These are phyloP conservation scores for Xestia c-nigrum DNA, from an alignment of 2,888 invertebrate genomes.

Conservation along the genomic window DNA sequence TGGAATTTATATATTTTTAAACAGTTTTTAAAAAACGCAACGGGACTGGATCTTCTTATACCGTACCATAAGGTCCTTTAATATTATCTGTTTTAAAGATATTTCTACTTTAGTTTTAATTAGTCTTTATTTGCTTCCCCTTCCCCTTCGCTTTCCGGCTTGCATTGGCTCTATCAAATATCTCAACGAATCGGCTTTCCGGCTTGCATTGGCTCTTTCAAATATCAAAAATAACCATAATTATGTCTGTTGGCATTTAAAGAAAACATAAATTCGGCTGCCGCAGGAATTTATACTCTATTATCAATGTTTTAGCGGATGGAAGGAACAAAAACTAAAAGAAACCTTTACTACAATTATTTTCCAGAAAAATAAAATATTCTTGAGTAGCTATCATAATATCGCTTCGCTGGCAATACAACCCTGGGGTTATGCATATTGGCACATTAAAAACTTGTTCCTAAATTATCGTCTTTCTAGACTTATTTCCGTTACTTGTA, in stretches of 20 bases:
- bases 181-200: background rate
- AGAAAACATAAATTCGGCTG: background rate
- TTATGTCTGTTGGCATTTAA: background rate
- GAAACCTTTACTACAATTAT: background rate
- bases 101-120: background rate
- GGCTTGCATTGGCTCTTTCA: background rate
- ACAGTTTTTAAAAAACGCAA: background rate
- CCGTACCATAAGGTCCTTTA: no score
- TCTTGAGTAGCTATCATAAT: background rate
- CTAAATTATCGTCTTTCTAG: conserved; percentile 43
- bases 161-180: background rate
- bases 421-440: conserved; percentile 9
- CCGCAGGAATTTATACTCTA: background rate
- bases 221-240: background rate
- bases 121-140: background rate
- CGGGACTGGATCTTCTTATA: no score
- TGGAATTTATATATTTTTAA: background rate
- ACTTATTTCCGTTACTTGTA: conserved; percentile 47
- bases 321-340: background rate
- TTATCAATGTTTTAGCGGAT: background rate
- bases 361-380: background rate
- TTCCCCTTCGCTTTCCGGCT: background rate
- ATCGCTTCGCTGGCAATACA: conserved; percentile 18
- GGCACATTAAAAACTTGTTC: conserved; percentile 50
- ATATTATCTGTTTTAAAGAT: background rate